Evolutionary conservation across 30 jellyfish, hydroid and myxozoan genomes (phyloP).

Genomic region (Clytia hemisphaerica): DNA sequence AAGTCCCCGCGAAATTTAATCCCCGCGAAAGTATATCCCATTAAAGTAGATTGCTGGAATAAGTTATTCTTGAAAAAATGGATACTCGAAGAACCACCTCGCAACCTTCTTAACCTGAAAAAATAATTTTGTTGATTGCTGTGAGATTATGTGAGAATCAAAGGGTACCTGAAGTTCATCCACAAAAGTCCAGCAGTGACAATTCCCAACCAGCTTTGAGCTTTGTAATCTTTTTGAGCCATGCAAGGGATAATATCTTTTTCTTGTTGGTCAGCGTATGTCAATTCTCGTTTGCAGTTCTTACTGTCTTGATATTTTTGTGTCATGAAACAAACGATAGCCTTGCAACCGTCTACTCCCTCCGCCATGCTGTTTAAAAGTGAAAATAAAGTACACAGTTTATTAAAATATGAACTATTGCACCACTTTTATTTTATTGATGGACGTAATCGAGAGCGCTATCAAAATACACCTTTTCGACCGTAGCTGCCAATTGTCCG

Average conservation of each 20-base stretch:
- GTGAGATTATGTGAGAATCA: neutral
- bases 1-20: no score
- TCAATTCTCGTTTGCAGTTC: conserved; percentile 72
- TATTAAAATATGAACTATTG: no score
- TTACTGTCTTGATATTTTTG: conserved; percentile 53
- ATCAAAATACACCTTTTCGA: no score
- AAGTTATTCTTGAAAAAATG: no score
- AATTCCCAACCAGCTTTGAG: conserved; percentile 63
- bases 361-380: conserved; percentile 55
- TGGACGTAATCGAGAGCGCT: no score
- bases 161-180: conserved; percentile 47
- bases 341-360: conserved; percentile 72
- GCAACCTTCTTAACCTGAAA: no score
- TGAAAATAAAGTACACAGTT: neutral
- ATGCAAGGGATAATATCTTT: conserved; percentile 61
- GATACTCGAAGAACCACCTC: no score
- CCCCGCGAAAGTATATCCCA: no score
- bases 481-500: no score
- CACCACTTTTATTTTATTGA: no score
- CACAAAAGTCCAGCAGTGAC: conserved; percentile 72
- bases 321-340: conserved; percentile 60
- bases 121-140: neutral
- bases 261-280: conserved; percentile 47
- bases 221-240: conserved; percentile 49
- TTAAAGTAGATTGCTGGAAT: no score